Base-by-base conservation (phyloP, 1,140 invertebrate species). In the Berghia stephanieae region DNA sequence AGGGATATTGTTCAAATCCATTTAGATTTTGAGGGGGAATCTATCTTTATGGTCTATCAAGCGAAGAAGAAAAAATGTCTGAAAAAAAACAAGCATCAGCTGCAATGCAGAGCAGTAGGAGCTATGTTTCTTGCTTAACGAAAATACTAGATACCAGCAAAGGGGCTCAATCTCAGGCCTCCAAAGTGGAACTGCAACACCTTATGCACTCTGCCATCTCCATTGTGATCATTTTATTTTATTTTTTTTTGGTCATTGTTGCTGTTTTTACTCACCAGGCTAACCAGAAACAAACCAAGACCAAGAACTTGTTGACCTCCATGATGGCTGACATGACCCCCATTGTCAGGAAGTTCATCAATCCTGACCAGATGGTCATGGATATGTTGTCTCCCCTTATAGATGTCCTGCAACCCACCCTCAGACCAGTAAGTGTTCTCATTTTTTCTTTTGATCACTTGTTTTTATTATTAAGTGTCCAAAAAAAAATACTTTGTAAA, bases 311-410 rank as follows among this genome's bases (percentile, higher is more conserved):
- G n/a, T 75, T 90, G n/a, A 81, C 89, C 5, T 90, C 92, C 46
- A 85, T 95, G 75, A 89, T 93, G 82, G 90, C 91, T 55, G 93
- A 93, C 52, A 92, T 94, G 84, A 81, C 90, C 4, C 92, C 94
- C 55, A 86, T 87, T 27, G 90, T 92, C 21, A 89, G 92, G 79
- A 91, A 92, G 57, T 92, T 92, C 82, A 90, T 93, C 34, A 91
- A 91, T 91, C 36, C 86, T 82, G 6, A 38, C 2, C 42, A 89
- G 89, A 3, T 89, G 95, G 87, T 93, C 16, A 86, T 94, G 21
- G 96, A 98, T 81, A 86, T 94, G 3, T 83, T 96, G 31, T 94
- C 96, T 4, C 90, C 93, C 49, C 84, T 98, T 34, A 91, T 93
- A 16, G 92, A 94, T 63, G 92, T 98, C 66, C 90, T 97, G 18